Evolutionary conservation across 2,797 vertebrate species (phyloP), one percentile per base, ranked within the genome.

Genomic region (Acipenser transmontanus): DNA sequence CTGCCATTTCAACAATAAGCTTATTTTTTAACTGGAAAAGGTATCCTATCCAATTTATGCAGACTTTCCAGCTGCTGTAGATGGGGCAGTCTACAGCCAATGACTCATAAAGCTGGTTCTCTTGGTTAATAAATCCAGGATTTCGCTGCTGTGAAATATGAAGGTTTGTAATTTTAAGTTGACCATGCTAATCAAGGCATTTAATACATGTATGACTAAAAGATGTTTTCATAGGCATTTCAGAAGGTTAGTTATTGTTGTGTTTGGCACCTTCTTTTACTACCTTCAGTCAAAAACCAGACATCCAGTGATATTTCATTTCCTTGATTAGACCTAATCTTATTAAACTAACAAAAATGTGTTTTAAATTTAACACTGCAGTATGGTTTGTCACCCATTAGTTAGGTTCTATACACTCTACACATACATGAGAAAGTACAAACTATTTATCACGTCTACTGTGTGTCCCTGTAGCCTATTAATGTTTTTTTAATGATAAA

Each of bases 1-100:
- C 80, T 82, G 83, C 84, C 84, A 89, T 87, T 88, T 87, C 69
- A 91, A 86, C 79, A 84, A 79, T 84, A 87, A 84, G 82, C 81
- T 82, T 66, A 67, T 75, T 86, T 82, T 84, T 85, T 81, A 84
- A 83, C 74, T 80, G 48, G 12, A 72, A 79, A 83, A 79, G 75
- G 72, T 80, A 68, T 73, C 82, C 82, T 85, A 87, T 85, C 87
- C 88, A 77, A 79, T 84, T 88, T 86, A 86, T 84, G 81, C 82
- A 87, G 85, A 88, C 82, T 89, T 91, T 90, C 87, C 87, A 87
- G 76, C 81, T 83, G 80, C 81, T 72, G 73, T 66, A 65, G 78
- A 62, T 85, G 77, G 85, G 84, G 86, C 83, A 84, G 85, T 84
- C 54, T 83, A 76, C 78, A 78, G 75, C 85, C 82, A 71, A 83